Evolutionary conservation across 2,113 vertebrate genomes (phyloP).

Genomic region (Tiliqua scincoides): DNA sequence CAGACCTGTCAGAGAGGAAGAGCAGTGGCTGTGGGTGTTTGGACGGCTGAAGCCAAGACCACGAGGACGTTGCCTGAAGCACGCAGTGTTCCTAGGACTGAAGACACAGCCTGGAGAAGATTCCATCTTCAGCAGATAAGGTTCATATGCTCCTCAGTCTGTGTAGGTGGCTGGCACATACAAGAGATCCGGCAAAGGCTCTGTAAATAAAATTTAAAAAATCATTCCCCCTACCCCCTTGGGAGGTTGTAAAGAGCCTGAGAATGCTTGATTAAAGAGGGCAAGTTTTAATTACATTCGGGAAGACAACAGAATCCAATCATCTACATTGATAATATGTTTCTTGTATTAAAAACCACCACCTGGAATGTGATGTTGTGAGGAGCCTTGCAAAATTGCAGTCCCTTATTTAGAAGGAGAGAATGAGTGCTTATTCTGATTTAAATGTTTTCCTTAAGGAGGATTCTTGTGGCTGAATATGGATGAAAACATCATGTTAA

Average conservation of each 20-base stretch:
- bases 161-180: slow-evolving; percentile 15
- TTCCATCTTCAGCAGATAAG: background rate
- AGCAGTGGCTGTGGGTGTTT: background rate
- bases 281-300: background rate
- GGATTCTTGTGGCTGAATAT: background rate
- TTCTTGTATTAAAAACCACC: background rate
- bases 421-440: background rate
- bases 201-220: background rate
- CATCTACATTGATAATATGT: background rate
- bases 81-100: background rate
- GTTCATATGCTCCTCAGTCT: slow-evolving; percentile 14
- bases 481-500: background rate
- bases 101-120: background rate
- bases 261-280: slow-evolving; percentile 8
- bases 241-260: background rate
- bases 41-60: slow-evolving; percentile 16
- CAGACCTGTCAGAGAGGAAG: background rate
- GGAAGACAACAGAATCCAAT: background rate
- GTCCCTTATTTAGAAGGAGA: background rate
- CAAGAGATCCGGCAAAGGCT: slow-evolving; percentile 13
- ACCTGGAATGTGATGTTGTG: background rate
- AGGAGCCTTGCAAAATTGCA: background rate
- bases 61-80: slow-evolving; percentile 12
- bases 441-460: background rate
- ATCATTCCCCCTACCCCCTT: background rate